Percentiles rank a stretch among this genome's conserved stretches.
phyloP scores from a whole-genome alignment of 2,113 vertebrate genomes.

The Xiphias gladius region DNA sequence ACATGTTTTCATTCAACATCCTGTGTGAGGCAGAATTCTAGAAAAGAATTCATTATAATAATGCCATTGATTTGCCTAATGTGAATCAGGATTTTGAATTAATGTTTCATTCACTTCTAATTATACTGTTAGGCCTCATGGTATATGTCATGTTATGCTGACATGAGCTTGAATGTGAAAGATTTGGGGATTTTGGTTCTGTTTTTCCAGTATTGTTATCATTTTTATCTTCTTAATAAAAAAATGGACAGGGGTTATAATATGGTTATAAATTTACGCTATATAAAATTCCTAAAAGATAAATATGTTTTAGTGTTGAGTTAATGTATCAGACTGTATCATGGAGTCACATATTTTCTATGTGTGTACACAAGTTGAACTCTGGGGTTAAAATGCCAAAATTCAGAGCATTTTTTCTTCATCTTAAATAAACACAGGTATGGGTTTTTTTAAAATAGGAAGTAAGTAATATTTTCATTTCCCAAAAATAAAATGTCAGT shows the following conservation, averaged over 20 bases:
- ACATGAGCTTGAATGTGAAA: background rate
- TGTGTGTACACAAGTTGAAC: background rate
- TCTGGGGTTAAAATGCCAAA: background rate
- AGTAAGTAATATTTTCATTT: slow-evolving; percentile 46
- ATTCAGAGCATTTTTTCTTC: background rate
- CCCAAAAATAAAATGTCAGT: slow-evolving; percentile 58
- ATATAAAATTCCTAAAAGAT: too few species aligned
- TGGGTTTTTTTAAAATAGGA: slow-evolving; percentile 14
- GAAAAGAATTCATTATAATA: background rate
- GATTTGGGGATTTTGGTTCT: background rate
- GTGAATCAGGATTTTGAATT: background rate
- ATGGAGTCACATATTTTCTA: background rate
- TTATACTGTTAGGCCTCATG: background rate
- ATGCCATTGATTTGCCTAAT: background rate
- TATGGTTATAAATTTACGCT: too few species aligned
- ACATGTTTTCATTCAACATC: background rate
- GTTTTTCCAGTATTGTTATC: background rate
- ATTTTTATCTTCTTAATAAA: background rate
- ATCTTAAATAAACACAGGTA: background rate
- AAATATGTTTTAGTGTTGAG: too few species aligned
- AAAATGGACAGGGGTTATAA: background rate
- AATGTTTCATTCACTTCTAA: background rate
- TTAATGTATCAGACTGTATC: background rate
- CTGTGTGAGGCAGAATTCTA: background rate
- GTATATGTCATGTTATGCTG: background rate